Percentiles rank a stretch among this genome's conserved stretches.
These are phyloP conservation scores for Pholis gunnellus DNA, from an alignment of 2,113 vertebrate genomes.

Conservation along the genomic window DNA sequence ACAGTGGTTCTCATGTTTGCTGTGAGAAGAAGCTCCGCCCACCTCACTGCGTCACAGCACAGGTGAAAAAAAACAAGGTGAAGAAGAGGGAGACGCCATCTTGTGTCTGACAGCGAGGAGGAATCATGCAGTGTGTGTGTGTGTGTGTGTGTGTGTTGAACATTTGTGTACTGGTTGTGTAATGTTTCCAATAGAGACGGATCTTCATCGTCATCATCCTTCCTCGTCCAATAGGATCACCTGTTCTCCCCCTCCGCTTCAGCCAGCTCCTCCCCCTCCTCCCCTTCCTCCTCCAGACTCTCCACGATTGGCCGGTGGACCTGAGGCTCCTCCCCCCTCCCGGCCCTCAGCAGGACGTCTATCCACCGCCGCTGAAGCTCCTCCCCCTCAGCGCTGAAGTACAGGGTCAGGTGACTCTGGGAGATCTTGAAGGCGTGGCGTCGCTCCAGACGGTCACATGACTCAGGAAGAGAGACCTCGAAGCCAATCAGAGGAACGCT, in stretches of 20 bases:
- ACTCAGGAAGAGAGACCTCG: slow-evolving; percentile 88
- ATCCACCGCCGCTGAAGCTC: slow-evolving; percentile 91
- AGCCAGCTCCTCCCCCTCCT: slow-evolving; percentile 71
- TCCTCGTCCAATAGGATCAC: slow-evolving; percentile 71
- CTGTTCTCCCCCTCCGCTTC: slow-evolving; percentile 74
- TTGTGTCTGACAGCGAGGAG: slow-evolving; percentile 15
- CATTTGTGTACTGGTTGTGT: slow-evolving; percentile 5
- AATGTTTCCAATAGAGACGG: slow-evolving; percentile 30
- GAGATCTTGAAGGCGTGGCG: slow-evolving; percentile 91
- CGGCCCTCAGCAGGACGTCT: slow-evolving; percentile 87
- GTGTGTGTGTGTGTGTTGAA: slow-evolving; percentile 28
- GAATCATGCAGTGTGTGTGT: slow-evolving; percentile 55
- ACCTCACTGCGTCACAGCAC: neutral
- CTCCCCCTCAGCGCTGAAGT: slow-evolving; percentile 91
- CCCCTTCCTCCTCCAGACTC: slow-evolving; percentile 83
- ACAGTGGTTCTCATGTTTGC: neutral
- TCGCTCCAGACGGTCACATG: slow-evolving; percentile 89
- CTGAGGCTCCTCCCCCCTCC: slow-evolving; percentile 87
- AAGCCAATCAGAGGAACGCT: slow-evolving; percentile 93
- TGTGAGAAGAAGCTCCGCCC: slow-evolving; percentile 31
- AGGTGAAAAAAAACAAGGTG: slow-evolving; percentile 7
- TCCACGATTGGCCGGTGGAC: slow-evolving; percentile 83
- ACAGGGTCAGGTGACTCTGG: slow-evolving; percentile 92
- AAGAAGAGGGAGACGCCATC: slow-evolving; percentile 12
- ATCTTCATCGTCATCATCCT: slow-evolving; percentile 2